Base-by-base conservation (phyloP, 2,888 invertebrate genomes). In the Spilarctia lutea region DNA sequence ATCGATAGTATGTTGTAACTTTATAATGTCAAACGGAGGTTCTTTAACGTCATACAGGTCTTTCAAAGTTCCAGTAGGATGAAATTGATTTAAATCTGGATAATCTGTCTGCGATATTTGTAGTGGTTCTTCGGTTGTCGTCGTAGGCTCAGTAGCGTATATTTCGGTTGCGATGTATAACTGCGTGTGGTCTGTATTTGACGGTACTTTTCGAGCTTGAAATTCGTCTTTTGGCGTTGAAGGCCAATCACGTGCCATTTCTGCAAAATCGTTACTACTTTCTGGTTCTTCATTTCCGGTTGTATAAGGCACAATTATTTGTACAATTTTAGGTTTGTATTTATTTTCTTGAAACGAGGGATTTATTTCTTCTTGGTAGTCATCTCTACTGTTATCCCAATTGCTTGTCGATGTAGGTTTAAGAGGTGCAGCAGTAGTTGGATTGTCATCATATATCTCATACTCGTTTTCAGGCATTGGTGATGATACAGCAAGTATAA, bases 251-350 rank as follows among this genome's bases (percentile, higher is more conserved):
- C 94, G 88, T 18, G 96, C 96, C 71, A 96, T 93, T 13, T 96
- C 96, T 27, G 96, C 94, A 73, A 83, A 86, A 39, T 88, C 84
- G 73, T 76, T 75, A 11, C 83, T 81, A 72, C 80, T 83, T 67
- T 84, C 87, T 71, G 88, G 82, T 63, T 85, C 81, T 96, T 96
- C 66, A 67, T 91, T 88, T 33, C 84, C 88, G 63, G 97, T 97
- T 3, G 97, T 97, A 84, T 98, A 98, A 0, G 98, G 98, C 76
- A 98, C 97, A 73, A 98, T 97, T 73, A 98, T 97, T 93, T 98
- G 98, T 13, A 97, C 96, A 89, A 97, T 96, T 89, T 97, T 97
- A 11, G 96, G 96, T 85, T 96, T 96, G 84, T 96, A 96, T n/a
- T 85, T 83, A 80, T 91, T 89, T 76, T 83, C 86, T 78, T 88